Base-by-base conservation (phyloP, 2,113 vertebrate species). In the Telmatochromis sp. region DNA sequence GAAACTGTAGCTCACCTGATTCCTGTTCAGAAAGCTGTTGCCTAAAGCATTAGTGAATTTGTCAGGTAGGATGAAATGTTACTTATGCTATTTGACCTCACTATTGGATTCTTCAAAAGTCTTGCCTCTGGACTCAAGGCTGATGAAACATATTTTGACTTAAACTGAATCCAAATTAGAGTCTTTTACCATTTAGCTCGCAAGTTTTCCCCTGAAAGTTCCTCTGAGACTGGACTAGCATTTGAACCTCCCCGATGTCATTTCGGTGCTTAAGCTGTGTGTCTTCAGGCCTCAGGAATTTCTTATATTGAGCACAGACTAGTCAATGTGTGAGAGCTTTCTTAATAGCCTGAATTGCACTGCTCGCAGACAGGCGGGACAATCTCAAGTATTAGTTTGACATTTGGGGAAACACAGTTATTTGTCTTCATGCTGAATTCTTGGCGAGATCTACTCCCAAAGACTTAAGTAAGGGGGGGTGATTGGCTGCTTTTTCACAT, bases 41-140 rank as follows among this genome's bases (percentile, higher is more conserved):
- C 85, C 86, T 57, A 28, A 85, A 88, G 88, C 83, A 57, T 85
- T 47, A n/a, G 19, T 65, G 21, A 83, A 60, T 91, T 92, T 83
- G 84, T 89, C 86, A 91, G 35, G 73, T 91, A 75, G 63, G 82
- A 78, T 89, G 40, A 91, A 87, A 89, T 87, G 89, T 88, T 87
- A 54, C 55, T 82, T 33, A 54, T 86, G 91, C 55, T 75, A 6
- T 84, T 90, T 89, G 83, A 88, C 90, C 68, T 81, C 58, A 26
- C 71, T 79, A 50, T 42, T 87, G 31, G 78, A 63, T 88, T 84
- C 14, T 86, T 91, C 5, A 23, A 33, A 80, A 80, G 73, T 83
- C 47, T 58, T 45, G 11, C 87, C 86, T 82, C 79, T 13, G 2
- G 87, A 78, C 54, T 71, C n/a, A 13, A 50, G 42, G 35, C 81